These are phyloP conservation scores for Tragelaphus strepsiceros DNA, from an alignment of 2,113 vertebrate genomes.

Conservation along the genomic window DNA sequence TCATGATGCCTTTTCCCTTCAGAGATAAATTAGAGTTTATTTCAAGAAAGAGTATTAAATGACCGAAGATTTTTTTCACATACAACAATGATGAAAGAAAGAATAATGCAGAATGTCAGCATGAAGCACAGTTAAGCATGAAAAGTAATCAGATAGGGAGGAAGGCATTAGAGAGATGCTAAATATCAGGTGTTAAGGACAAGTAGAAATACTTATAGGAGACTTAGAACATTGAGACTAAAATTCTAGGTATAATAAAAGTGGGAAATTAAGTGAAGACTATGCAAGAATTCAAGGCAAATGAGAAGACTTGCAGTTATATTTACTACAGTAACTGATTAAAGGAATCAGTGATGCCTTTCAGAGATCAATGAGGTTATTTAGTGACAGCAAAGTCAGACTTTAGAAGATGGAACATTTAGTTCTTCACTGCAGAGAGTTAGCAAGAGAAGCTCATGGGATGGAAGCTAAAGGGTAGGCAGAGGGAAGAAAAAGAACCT, in stretches of 20 bases:
- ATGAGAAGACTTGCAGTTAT: background rate
- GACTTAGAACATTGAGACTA: background rate
- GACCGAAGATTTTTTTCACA: conserved; percentile 21
- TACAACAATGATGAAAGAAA: background rate
- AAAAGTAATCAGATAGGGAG: background rate
- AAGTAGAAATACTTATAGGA: background rate
- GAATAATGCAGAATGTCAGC: conserved; percentile 3
- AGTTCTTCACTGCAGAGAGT: background rate
- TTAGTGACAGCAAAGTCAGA: background rate
- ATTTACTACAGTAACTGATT: background rate
- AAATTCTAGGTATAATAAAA: background rate
- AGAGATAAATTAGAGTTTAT: conserved; percentile 32
- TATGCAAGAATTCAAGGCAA: background rate
- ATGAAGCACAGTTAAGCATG: background rate
- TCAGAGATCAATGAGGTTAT: conserved; percentile 18
- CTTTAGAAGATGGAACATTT: conserved; percentile 35
- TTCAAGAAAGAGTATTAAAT: conserved; percentile 12
- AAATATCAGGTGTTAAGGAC: background rate
- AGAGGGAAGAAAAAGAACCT: background rate
- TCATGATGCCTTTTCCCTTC: background rate
- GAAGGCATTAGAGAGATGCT: background rate
- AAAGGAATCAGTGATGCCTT: background rate
- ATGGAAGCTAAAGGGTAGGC: background rate
- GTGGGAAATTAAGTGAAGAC: background rate
- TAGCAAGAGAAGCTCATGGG: background rate